Conservation (phyloP, 2,797 vertebrate species). For the Hippocampus kuda region DNA sequence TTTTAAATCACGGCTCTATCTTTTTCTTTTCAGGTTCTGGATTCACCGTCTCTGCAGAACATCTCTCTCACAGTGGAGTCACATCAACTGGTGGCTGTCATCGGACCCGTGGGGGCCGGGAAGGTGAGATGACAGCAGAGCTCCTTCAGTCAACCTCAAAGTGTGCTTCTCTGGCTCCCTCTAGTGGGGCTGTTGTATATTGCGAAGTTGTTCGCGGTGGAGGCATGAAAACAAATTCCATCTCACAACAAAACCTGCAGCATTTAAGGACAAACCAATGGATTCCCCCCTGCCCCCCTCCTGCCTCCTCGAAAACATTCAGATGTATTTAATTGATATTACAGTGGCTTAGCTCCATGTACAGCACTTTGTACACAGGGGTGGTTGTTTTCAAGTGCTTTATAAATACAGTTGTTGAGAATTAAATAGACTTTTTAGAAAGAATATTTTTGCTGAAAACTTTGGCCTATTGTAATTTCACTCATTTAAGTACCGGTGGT, state of each 20-base stretch:
- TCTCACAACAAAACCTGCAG: neutral
- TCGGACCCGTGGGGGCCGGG: conserved; percentile 90
- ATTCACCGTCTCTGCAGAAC: conserved; percentile 75
- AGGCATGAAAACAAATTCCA: neutral
- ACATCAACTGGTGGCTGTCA: conserved; percentile 77
- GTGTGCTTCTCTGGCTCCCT: neutral
- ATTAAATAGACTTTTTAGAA: too few relatives aligned
- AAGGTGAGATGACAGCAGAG: conserved; percentile 48
- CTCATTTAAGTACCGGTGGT: too few relatives aligned
- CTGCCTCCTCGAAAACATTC: too few relatives aligned
- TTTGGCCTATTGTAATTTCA: too few relatives aligned
- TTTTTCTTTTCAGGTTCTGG: conserved; percentile 55
- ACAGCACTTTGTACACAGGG: too few relatives aligned
- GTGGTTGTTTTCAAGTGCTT: too few relatives aligned
- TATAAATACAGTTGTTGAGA: too few relatives aligned
- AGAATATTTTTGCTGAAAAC: too few relatives aligned
- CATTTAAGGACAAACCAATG: neutral
- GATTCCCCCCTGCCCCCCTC: too few relatives aligned
- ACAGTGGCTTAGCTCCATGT: too few relatives aligned
- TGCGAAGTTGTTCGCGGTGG: neutral
- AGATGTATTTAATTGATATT: too few relatives aligned
- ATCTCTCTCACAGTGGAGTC: conserved; percentile 71
- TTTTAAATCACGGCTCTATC: neutral
- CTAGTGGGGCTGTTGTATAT: neutral
- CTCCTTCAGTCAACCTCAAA: neutral